Percentiles rank a stretch among this genome's conserved stretches.
phyloP scores from a whole-genome alignment of 2,113 vertebrate species.

The Fregetta grallaria region DNA sequence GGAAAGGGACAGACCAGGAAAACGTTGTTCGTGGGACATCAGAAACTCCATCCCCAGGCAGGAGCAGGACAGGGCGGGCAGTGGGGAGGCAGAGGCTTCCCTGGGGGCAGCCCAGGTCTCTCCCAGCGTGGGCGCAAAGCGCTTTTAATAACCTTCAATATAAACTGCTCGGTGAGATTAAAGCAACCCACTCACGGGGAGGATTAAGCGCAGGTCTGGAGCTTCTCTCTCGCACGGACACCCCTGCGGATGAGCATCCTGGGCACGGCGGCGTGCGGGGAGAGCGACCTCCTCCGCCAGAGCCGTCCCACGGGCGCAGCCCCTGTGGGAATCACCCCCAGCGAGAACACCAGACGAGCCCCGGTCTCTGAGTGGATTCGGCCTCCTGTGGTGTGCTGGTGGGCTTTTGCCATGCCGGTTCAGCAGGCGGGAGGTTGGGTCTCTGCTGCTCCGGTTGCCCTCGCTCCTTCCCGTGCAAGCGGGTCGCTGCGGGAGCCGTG shows the following conservation, averaged over 20 bases:
- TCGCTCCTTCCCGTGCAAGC: neutral
- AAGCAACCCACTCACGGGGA: neutral
- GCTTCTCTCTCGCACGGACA: neutral
- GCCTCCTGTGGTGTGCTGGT: neutral
- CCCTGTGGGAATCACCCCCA: no score
- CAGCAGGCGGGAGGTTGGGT: neutral
- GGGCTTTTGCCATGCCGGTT: accelerated
- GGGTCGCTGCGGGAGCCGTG: accelerated
- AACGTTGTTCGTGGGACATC: accelerated
- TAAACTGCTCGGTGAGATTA: neutral
- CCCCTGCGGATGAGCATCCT: neutral
- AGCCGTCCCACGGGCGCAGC: neutral
- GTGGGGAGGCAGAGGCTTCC: neutral
- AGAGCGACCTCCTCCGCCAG: neutral
- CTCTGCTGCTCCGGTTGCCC: neutral
- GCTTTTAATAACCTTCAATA: neutral
- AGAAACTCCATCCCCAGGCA: neutral
- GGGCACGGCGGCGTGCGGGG: neutral
- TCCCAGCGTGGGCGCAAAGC: neutral
- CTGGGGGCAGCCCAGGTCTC: neutral
- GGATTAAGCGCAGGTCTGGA: neutral
- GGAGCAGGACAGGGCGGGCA: neutral
- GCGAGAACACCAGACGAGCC: accelerated
- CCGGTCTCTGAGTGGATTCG: neutral
- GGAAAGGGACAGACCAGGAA: neutral